Conservation (phyloP, 2,113 vertebrate species). For the Oenanthe melanoleuca region DNA sequence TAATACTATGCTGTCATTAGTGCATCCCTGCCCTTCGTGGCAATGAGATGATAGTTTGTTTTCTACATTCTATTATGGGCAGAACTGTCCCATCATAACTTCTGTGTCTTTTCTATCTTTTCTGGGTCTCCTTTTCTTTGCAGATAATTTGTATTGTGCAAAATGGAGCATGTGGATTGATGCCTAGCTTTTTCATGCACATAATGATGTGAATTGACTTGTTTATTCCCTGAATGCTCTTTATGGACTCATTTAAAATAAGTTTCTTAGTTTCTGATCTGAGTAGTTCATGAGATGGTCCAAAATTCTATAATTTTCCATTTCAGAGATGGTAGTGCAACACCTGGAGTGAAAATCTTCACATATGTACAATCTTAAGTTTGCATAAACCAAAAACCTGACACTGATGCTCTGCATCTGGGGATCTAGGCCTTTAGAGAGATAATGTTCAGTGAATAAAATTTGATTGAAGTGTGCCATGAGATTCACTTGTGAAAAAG, state of each 20-base stretch:
- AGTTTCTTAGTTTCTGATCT: background rate
- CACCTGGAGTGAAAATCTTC: background rate
- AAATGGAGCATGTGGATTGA: background rate
- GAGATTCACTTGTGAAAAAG: background rate
- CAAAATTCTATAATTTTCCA: background rate
- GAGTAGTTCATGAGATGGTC: background rate
- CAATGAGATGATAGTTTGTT: background rate
- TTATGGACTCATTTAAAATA: background rate
- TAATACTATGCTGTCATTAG: background rate
- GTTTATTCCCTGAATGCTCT: background rate
- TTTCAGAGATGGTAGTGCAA: background rate
- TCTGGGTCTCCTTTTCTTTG: background rate
- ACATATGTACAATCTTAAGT: rapidly evolving
- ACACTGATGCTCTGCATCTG: background rate
- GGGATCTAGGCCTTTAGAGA: background rate
- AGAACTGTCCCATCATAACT: background rate
- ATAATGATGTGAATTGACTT: background rate
- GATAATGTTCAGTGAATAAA: background rate
- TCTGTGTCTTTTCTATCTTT: background rate
- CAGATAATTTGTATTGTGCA: background rate
- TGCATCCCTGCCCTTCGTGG: background rate
- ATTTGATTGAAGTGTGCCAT: background rate
- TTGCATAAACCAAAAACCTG: background rate
- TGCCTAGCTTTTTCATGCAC: background rate
- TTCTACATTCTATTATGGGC: background rate